Evolutionary conservation across 1,140 invertebrate genomes (phyloP).

Genomic region (Procambarus clarkii): DNA sequence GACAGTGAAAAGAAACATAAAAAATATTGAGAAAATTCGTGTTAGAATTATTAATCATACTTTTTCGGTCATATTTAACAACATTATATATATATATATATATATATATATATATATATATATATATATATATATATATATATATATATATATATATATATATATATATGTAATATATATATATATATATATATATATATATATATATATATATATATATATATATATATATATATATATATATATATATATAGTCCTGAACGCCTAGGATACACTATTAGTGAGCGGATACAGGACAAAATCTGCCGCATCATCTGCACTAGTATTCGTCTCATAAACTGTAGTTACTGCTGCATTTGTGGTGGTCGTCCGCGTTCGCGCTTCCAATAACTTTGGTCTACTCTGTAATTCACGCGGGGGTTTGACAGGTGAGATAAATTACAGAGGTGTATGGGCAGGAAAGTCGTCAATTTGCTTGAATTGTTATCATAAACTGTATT

Average conservation of each 20-base stretch:
- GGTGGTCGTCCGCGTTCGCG: background rate
- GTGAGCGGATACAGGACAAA: background rate
- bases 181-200: no score
- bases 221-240: no score
- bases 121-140: conserved; percentile 6
- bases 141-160: conserved; percentile 6
- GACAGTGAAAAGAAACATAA: no score
- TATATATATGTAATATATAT: background rate
- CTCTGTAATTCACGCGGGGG: background rate
- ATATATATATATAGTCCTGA: no score
- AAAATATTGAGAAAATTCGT: no score
- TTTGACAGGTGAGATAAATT: background rate
- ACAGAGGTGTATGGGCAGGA: background rate
- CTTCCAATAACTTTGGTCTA: background rate
- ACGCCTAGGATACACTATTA: background rate
- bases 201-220: no score
- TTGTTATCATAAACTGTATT: no score
- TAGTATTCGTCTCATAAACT: background rate
- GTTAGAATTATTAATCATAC: no score
- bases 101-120: conserved; percentile 4
- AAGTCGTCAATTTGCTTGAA: background rate
- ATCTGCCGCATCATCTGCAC: background rate
- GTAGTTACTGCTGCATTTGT: background rate
- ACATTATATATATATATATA: background rate
- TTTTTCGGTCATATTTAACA: no score